Conservation (phyloP, 2,888 invertebrate species). For the Petrophora chlorosata region DNA sequence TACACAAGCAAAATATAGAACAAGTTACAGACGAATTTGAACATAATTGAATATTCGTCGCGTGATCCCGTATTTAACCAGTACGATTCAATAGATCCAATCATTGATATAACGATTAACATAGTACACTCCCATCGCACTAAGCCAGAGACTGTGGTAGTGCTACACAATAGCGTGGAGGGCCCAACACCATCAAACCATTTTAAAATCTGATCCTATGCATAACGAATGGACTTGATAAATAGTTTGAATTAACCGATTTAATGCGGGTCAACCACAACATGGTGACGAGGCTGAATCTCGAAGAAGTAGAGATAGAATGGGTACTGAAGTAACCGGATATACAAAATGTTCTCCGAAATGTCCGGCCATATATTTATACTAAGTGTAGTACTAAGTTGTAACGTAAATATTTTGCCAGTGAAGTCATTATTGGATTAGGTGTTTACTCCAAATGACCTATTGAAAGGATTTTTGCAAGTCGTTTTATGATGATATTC, state of each 20-base stretch:
- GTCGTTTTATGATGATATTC: too few species aligned
- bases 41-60: slow-evolving; percentile 7
- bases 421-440: too few species aligned
- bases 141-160: slow-evolving; percentile 67
- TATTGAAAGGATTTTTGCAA: too few species aligned
- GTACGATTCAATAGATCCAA: slow-evolving; percentile 68
- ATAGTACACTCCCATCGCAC: slow-evolving; percentile 80
- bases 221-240: slow-evolving; percentile 82
- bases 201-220: slow-evolving; percentile 81
- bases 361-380: too few species aligned
- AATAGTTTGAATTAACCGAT: slow-evolving; percentile 84
- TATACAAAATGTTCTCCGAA: neutral
- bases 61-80: slow-evolving; percentile 47
- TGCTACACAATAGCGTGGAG: slow-evolving; percentile 64
- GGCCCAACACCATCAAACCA: slow-evolving; percentile 81
- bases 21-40: neutral
- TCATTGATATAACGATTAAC: slow-evolving; percentile 72
- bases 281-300: slow-evolving; percentile 59
- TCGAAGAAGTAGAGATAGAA: slow-evolving; percentile 10
- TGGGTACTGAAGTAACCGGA: neutral
- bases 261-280: slow-evolving; percentile 83
- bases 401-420: too few species aligned
- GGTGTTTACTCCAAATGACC: too few species aligned
- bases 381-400: too few species aligned
- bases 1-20: neutral